These are phyloP conservation scores for Chaetodon auriga DNA, from an alignment of 2,113 vertebrate species.

Conservation along the genomic window DNA sequence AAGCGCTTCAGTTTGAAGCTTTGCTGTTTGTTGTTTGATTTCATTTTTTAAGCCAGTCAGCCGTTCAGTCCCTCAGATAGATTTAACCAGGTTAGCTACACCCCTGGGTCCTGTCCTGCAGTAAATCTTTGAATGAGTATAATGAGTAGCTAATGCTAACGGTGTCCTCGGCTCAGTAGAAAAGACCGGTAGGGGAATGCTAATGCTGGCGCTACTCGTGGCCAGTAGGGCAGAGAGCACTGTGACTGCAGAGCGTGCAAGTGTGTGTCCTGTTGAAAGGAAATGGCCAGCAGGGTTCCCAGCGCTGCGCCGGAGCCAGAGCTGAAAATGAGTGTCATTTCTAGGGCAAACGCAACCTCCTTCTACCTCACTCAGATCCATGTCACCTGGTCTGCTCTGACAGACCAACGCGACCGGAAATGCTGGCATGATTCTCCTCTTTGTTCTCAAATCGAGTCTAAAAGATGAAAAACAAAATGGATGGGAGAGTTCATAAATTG, in stretches of 20 bases:
- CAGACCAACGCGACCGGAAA: background rate
- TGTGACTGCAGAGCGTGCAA: constrained; percentile 15
- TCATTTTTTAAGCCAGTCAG: constrained; percentile 35
- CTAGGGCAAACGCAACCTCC: constrained; percentile 55
- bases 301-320: constrained; percentile 36
- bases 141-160: constrained; percentile 54
- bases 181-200: constrained; percentile 53
- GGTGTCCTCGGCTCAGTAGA: constrained; percentile 47
- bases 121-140: constrained; percentile 38
- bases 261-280: constrained; percentile 41
- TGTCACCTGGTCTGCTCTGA: background rate
- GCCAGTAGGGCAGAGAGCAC: constrained; percentile 21
- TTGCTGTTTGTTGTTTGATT: constrained; percentile 53
- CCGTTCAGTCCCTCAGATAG: constrained; percentile 24
- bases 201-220: constrained; percentile 39
- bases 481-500: constrained; percentile 54
- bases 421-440: constrained; percentile 11
- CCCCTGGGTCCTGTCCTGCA: constrained; percentile 46
- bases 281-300: constrained; percentile 47
- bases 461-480: constrained; percentile 31
- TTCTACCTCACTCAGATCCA: constrained; percentile 3
- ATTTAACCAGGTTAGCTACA: constrained; percentile 55
- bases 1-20: constrained; percentile 65
- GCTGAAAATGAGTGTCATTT: constrained; percentile 54
- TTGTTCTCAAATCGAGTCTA: constrained; percentile 20